Evolutionary conservation across 2,797 vertebrate genomes (phyloP).

Genomic region (Onychomys arenicola): DNA sequence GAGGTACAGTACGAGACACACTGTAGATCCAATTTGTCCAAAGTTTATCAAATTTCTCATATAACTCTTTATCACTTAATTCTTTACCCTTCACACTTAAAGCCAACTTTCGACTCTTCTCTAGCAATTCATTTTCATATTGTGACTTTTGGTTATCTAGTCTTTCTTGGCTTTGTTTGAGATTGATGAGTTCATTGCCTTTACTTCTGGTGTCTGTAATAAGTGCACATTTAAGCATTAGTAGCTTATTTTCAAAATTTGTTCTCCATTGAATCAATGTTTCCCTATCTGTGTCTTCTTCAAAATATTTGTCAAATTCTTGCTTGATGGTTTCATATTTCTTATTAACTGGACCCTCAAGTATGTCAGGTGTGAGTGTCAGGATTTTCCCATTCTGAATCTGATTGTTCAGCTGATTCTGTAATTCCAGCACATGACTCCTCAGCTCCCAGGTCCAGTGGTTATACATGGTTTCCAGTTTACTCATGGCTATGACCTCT

Average conservation of each 20-base stretch:
- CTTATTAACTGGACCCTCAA: constrained; percentile 54
- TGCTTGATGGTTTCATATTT: background rate
- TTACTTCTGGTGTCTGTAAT: constrained; percentile 34
- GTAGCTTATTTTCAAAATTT: constrained; percentile 71
- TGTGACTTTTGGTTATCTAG: constrained; percentile 44
- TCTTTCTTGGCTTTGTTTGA: constrained; percentile 54
- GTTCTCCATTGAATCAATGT: constrained; percentile 81
- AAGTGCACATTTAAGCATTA: background rate
- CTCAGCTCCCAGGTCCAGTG: background rate
- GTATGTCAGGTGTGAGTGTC: constrained; percentile 35
- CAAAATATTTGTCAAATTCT: constrained; percentile 75
- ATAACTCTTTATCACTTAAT: too few species aligned
- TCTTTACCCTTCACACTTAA: background rate
- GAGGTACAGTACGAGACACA: too few species aligned
- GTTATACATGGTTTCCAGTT: background rate
- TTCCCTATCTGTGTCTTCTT: constrained; percentile 76
- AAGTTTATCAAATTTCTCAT: too few species aligned
- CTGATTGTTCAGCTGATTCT: constrained; percentile 60
- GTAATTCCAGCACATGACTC: constrained; percentile 62
- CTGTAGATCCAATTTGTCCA: too few species aligned
- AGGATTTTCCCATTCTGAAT: background rate
- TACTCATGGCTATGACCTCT: background rate
- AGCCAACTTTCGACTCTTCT: constrained; percentile 71
- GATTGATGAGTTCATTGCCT: background rate
- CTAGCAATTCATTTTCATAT: constrained; percentile 80